A percentile compares a stretch with the other conserved stretches of the same genome.
phyloP scores from a whole-genome alignment of 2,113 vertebrate species.

The Seriola aureovittata region DNA sequence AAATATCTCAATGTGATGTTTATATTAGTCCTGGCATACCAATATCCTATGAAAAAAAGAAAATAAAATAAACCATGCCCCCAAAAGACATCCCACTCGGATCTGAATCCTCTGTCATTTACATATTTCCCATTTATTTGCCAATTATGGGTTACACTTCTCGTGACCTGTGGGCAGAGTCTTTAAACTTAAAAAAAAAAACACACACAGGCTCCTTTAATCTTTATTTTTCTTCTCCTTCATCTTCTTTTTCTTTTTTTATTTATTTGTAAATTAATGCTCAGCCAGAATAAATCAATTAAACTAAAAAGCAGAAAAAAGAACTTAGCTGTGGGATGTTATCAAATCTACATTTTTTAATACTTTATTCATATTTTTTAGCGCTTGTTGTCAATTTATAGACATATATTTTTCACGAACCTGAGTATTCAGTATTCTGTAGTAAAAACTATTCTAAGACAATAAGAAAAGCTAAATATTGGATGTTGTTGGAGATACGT shows the following conservation, averaged over 20 bases:
- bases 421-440: slow-evolving; percentile 1
- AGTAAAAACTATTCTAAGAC: slow-evolving; percentile 9
- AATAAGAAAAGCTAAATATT: background rate
- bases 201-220: background rate
- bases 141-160: slow-evolving; percentile 38
- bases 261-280: slow-evolving; percentile 1
- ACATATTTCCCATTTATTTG: slow-evolving; percentile 63
- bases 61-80: slow-evolving; percentile 28
- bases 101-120: slow-evolving; percentile 44
- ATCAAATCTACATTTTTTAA: slow-evolving; percentile 23
- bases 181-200: slow-evolving; percentile 23
- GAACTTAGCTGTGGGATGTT: slow-evolving; percentile 40
- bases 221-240: background rate
- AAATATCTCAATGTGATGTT: slow-evolving; percentile 41
- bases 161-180: slow-evolving; percentile 49
- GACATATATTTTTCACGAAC: background rate
- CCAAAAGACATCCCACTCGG: slow-evolving; percentile 2
- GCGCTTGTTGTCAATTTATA: background rate
- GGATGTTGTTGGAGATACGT: background rate
- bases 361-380: background rate
- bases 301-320: slow-evolving; percentile 25
- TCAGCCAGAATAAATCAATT: slow-evolving; percentile 45
- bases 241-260: background rate
- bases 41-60: slow-evolving; percentile 5
- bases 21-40: slow-evolving; percentile 4